phyloP scores from a whole-genome alignment of 2,797 vertebrate genomes.

The Sylvia borin region DNA sequence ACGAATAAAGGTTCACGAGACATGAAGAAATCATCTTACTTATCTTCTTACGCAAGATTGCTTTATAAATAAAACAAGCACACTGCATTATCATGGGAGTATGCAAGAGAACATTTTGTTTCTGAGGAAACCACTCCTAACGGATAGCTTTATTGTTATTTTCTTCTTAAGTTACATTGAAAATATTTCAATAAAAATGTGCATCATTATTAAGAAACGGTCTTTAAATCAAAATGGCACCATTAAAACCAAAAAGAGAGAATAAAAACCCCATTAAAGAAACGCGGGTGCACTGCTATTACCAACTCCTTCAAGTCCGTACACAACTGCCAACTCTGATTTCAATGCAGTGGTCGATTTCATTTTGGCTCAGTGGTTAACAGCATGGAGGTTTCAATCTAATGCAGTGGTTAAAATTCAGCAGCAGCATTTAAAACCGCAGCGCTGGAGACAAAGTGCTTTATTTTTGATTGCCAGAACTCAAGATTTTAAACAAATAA shows the following conservation, averaged over 20 bases:
- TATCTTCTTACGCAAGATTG: slow-evolving; percentile 65
- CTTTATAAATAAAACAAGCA: slow-evolving; percentile 76
- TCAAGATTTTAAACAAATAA: slow-evolving; percentile 72
- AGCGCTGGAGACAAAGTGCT: slow-evolving; percentile 66
- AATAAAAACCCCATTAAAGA: slow-evolving; percentile 77
- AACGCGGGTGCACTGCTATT: slow-evolving; percentile 71
- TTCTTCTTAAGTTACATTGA: slow-evolving; percentile 64
- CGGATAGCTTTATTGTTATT: slow-evolving; percentile 71
- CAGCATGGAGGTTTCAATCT: slow-evolving; percentile 81
- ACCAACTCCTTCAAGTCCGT: slow-evolving; percentile 75
- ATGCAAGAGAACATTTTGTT: slow-evolving; percentile 55
- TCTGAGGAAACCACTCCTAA: slow-evolving; percentile 64
- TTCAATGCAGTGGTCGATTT: slow-evolving; percentile 81
- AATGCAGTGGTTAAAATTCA: slow-evolving; percentile 82
- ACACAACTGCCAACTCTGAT: slow-evolving; percentile 79
- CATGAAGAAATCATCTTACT: slow-evolving; percentile 55
- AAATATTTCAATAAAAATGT: slow-evolving; percentile 74
- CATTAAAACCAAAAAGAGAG: slow-evolving; percentile 75
- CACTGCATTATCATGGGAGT: slow-evolving; percentile 55
- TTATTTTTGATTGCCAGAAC: slow-evolving; percentile 67
- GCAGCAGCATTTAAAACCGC: slow-evolving; percentile 73
- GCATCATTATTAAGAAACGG: slow-evolving; percentile 68
- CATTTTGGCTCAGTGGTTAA: slow-evolving; percentile 82
- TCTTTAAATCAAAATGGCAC: slow-evolving; percentile 74
- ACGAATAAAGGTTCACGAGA: slow-evolving; percentile 35